Evolutionary conservation across 2,797 vertebrate genomes (phyloP), one percentile per base, ranked within the genome.

Genomic region (Anguilla megastoma): DNA sequence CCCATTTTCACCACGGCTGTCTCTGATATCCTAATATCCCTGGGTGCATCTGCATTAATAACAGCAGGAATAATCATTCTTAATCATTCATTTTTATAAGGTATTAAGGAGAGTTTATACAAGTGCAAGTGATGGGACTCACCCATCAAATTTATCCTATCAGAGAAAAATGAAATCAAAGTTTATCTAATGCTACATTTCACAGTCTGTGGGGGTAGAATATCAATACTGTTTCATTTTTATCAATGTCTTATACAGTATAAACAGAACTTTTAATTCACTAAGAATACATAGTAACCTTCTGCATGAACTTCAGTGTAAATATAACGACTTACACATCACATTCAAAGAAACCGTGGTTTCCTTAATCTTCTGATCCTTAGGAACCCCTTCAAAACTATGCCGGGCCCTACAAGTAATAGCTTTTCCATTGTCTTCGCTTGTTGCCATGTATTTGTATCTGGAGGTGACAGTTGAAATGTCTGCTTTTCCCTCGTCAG

Each of bases 351-450:
- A 52, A 54, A 90, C 56, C 0, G 63, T 90, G 84, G 93, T 93
- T 87, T 95, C 92, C 84, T 74, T 94, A 86, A 41, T 92, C 50
- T 2, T 82, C 66, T 89, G 71, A 4, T 90, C 89, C 0, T 60
- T 0, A 0, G 91, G 91, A 24, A 95, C 89, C 0, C 88, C 88
- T 0, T 27, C 9, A 7, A 95, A 80, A 1, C 84, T 9, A 66
- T 95, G 90, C 0, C n/a, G 84, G 45, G 93, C 95, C 30, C 92
- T 92, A 93, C 96, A 97, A 63, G 85, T 95, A 86, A 96, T 86
- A 27, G 10, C 88, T 0, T 27, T 82, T 1, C 91, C 92, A 0
- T 86, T 76, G 84, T 95, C 90, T 16, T 21, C 83, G 0, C 7
- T 58, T 69, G 16, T 45, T 2, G 95, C 92, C 0, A 12, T 93